Percentiles rank a stretch among this genome's conserved stretches.
These are phyloP conservation scores for Crocidura indochinensis DNA, from an alignment of 2,797 vertebrate species.

Conservation along the genomic window DNA sequence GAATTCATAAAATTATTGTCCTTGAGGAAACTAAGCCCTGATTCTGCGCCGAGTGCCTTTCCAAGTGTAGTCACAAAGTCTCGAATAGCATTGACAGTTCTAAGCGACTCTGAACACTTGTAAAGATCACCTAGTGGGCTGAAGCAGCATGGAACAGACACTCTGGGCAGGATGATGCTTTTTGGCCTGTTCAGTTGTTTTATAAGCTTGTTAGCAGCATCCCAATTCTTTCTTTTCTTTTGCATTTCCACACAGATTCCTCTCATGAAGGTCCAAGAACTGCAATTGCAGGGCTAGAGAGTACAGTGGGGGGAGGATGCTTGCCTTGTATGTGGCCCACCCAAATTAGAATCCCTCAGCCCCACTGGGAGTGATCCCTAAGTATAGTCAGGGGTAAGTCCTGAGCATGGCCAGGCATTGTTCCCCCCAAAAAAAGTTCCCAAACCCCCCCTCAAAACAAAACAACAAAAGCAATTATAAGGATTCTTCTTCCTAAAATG, in stretches of 20 bases:
- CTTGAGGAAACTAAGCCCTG: constrained; percentile 38
- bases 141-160: too few relatives aligned
- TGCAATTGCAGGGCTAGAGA: not conserved
- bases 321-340: too few relatives aligned
- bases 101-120: not conserved
- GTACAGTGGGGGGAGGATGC: too few relatives aligned
- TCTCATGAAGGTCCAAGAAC: not conserved
- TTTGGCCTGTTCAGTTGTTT: not conserved
- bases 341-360: too few relatives aligned
- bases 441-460: too few relatives aligned
- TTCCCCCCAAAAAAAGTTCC: too few relatives aligned
- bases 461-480: too few relatives aligned
- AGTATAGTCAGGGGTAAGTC: too few relatives aligned
- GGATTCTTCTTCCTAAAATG: not conserved
- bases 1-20: constrained; percentile 18
- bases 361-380: too few relatives aligned
- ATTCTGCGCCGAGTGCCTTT: not conserved
- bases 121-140: not conserved
- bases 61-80: constrained; percentile 16
- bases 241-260: not conserved
- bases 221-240: not conserved
- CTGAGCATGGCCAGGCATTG: too few relatives aligned
- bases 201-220: not conserved
- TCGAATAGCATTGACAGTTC: constrained; percentile 4
- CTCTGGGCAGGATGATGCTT: not conserved